Base-by-base conservation (phyloP, 2,888 invertebrate species). In the Ligdia adustata region DNA sequence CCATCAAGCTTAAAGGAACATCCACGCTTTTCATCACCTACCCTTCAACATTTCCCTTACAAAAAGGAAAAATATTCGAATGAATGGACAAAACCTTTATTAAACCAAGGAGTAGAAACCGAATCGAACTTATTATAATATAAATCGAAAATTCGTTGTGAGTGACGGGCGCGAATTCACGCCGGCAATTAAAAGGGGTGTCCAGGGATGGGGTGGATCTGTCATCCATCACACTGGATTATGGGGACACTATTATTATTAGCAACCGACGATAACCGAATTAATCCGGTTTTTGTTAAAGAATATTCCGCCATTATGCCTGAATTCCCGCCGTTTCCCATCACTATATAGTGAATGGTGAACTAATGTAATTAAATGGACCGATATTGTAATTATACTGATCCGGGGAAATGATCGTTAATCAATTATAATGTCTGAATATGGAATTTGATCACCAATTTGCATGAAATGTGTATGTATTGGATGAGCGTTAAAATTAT, bases 141-240 rank as follows among this genome's bases (percentile, higher is more conserved):
- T 85, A 88, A 85, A 89, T 88, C 76, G 88, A 79, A 84, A 84
- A 75, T 72, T 72, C 70, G 57, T 67, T 70, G 70, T 81, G 83
- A 82, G 72, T 82, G 82, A 83, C 82, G 75, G 75, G 63, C 74
- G 76, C 71, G 67, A 69, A 75, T 74, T 75, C 78, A 77, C 74
- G 76, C 72, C 51, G 77, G 76, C 89, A 89, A 88, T 89, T 88
- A 89, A 87, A 88, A 85, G 85, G 88, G 88, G 87, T 84, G 81
- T 74, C 55, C 71, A 62, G 62, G 48, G 62, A 55, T n/a, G n/a
- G 65, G 69, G 69, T 64, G 69, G 57, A 52, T 51, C 75, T 73
- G 84, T 75, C 82, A 85, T 85, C 87, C 87, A 73, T 85, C 86
- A 85, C 72, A 44, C 49, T 52, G 85, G 86, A 85, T 87, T 85